Conservation (phyloP, 2,797 vertebrate species). For the Microcaecilia unicolor region DNA sequence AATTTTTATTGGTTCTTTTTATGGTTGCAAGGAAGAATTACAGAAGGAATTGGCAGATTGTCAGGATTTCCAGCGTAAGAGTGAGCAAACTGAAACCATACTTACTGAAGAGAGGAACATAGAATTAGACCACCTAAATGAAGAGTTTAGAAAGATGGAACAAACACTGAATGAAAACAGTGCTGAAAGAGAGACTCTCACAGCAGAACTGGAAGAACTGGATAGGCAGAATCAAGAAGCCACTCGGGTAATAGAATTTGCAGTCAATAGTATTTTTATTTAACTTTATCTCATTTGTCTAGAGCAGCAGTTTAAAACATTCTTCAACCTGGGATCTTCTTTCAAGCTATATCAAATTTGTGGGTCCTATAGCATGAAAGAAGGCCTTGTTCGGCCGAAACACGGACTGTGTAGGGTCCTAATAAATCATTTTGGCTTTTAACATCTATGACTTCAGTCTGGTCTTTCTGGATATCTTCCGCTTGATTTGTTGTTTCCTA, state of each 20-base stretch:
- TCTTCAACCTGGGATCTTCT: no score
- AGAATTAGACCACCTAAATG: conserved; percentile 55
- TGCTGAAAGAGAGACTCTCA: conserved; percentile 68
- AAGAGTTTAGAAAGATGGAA: conserved; percentile 63
- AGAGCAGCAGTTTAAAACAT: no score
- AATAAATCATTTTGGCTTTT: no score
- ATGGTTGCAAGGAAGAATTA: conserved; percentile 46
- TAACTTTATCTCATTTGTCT: no score
- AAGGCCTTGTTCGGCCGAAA: no score
- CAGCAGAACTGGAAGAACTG: conserved; percentile 80
- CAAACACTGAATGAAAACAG: conserved; percentile 57
- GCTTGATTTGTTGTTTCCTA: no score
- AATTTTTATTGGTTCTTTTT: not conserved
- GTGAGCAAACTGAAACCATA: conserved; percentile 9
- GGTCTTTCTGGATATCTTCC: no score
- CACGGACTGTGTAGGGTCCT: no score
- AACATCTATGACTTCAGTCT: no score
- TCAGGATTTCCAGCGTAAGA: conserved; percentile 34
- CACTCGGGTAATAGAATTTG: conserved; percentile 70
- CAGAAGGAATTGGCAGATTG: conserved; percentile 44
- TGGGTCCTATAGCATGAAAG: no score
- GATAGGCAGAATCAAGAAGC: conserved; percentile 92
- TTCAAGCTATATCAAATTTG: no score
- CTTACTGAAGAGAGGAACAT: conserved; percentile 24
- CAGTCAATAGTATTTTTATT: no score